These are phyloP conservation scores for Campoletis sonorensis DNA, from an alignment of 1,140 invertebrate genomes.

Conservation along the genomic window DNA sequence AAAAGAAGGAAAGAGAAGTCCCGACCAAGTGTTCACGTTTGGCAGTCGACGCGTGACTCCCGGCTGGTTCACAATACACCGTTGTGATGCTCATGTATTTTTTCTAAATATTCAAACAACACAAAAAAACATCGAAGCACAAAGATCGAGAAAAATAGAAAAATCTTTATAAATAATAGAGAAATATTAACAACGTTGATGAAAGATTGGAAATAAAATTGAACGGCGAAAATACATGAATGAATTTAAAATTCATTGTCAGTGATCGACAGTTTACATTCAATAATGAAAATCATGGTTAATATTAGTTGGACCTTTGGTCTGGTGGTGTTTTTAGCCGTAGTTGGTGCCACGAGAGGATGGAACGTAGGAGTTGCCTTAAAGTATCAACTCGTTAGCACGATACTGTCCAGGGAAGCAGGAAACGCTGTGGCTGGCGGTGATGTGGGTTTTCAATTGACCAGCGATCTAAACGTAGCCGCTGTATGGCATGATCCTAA, in stretches of 20 bases:
- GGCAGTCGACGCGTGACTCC: conserved; percentile 67
- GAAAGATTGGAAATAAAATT: not conserved
- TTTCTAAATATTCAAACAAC: no score
- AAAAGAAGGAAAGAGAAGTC: not conserved
- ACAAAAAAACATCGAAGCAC: not conserved
- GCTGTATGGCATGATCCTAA: conserved; percentile 77
- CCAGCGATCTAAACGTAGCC: conserved; percentile 74
- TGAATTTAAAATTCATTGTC: not conserved
- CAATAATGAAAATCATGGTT: not conserved
- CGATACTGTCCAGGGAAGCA: conserved; percentile 77
- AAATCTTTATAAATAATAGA: not conserved
- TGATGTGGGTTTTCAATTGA: conserved; percentile 79
- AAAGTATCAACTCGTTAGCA: conserved; percentile 74
- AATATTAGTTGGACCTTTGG: conserved; percentile 52
- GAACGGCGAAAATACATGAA: not conserved
- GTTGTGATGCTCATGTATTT: no score
- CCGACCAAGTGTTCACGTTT: conserved; percentile 50
- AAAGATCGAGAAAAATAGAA: not conserved
- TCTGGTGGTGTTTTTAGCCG: conserved; percentile 65
- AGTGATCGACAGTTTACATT: not conserved
- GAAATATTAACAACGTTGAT: no score
- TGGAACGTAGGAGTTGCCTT: conserved; percentile 68
- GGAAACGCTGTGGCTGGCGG: conserved; percentile 67
- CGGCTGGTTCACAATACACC: conserved; percentile 44
- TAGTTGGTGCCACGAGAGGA: conserved; percentile 63